Percentiles rank a stretch among this genome's conserved stretches.
phyloP scores from a whole-genome alignment of 2,113 vertebrate species.

The Lutjanus erythropterus region DNA sequence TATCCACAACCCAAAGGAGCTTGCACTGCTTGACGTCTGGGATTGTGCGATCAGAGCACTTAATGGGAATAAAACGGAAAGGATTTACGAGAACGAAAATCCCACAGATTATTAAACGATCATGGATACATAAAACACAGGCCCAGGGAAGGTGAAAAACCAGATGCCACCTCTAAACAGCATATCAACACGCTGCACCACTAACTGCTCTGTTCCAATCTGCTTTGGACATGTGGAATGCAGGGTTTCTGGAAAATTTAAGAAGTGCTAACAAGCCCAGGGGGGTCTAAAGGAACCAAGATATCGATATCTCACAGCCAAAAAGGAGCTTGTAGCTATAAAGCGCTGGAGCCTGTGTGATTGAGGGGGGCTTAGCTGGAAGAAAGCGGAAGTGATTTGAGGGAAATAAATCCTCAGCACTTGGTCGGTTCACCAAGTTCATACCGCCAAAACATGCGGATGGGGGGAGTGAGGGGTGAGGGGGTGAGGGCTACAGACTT shows the following conservation, averaged over 20 bases:
- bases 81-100: constrained; percentile 60
- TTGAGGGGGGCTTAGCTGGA: constrained; percentile 54
- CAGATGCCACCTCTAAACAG: constrained; percentile 46
- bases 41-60: constrained; percentile 46
- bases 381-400: constrained; percentile 75
- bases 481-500: constrained; percentile 66
- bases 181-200: constrained; percentile 32
- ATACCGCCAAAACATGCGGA: constrained; percentile 69
- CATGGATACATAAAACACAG: constrained; percentile 50
- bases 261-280: constrained; percentile 48
- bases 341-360: constrained; percentile 56
- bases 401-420: constrained; percentile 68
- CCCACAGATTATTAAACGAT: constrained; percentile 56
- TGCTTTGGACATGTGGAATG: constrained; percentile 44
- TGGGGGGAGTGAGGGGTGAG: constrained; percentile 13
- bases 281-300: constrained; percentile 25
- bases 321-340: constrained; percentile 56
- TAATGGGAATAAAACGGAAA: constrained; percentile 63
- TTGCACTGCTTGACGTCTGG: constrained; percentile 49
- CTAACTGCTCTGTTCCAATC: constrained; percentile 14
- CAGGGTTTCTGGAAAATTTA: constrained; percentile 47
- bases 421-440: constrained; percentile 76
- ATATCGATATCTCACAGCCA: constrained; percentile 59
- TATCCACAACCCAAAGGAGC: constrained; percentile 46
- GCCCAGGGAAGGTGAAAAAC: constrained; percentile 51